Evolutionary conservation across 2,113 vertebrate species (phyloP), one percentile per base, ranked within the genome.

Genomic region (Fulica atra): DNA sequence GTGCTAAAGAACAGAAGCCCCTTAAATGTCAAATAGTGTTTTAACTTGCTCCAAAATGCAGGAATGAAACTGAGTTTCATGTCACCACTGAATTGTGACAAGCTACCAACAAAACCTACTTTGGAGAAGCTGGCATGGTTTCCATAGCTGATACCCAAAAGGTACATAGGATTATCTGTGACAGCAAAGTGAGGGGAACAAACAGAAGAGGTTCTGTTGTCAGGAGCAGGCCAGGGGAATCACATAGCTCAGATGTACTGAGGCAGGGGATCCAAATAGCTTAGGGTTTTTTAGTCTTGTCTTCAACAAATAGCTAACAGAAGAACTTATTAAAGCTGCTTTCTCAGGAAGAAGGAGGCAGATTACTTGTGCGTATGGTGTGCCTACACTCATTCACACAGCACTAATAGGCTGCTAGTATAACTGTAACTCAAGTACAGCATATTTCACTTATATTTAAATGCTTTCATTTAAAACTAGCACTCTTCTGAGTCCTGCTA

Each of bases 61-160:
- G 44, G 63, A 29, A 81, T 59, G 63, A 94, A 89, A 86, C 33
- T 78, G 72, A 78, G 60, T 84, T 94, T 84, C 13, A 0, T 53
- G 70, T 95, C 93, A 92, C 35, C 69, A 40, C 44, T 84, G 83
- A 87, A 60, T 31, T 92, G 69, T 89, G 89, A 79, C 73, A 91
- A 85, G 57, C 46, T 74, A 72, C 56, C 69, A 71, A 53, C 65
- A 81, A 87, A 91, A 71, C 36, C 53, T 66, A 5, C 77, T 91
- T 89, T 60, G 78, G 61, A 92, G 42, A 74, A 89, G 38, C 70
- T 93, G 86, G 48, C 48, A 20, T 40, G 18, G 16, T 81, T 89
- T 89, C 73, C 1, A 0, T 61, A 56, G 57, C 6, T 78, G 76
- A 56, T 95, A 78, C 36, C 42, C 44, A 68, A 42, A 51, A 85